These are phyloP conservation scores for Drosophila kohkoa DNA, from an alignment of 1,140 invertebrate genomes.

Conservation along the genomic window DNA sequence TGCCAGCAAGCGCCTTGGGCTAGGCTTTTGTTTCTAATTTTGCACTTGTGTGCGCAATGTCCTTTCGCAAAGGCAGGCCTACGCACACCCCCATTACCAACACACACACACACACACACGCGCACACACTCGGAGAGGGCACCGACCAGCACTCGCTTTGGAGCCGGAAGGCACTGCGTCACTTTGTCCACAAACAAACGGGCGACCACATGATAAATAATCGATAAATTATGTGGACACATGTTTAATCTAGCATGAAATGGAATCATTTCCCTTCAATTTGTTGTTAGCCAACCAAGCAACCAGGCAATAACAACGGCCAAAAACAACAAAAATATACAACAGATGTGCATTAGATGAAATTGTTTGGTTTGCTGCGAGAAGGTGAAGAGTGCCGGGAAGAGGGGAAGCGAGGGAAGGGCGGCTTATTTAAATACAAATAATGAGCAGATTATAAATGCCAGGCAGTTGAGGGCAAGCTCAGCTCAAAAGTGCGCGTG, in stretches of 20 bases:
- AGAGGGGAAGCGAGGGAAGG: constrained; percentile 9
- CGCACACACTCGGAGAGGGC: neutral
- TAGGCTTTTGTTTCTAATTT: constrained; percentile 79
- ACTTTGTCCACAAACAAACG: constrained; percentile 61
- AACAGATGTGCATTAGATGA: constrained; percentile 66
- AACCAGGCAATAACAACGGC: constrained; percentile 53
- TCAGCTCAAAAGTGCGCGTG: constrained; percentile 1
- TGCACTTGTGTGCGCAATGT: constrained; percentile 78
- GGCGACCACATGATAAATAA: constrained; percentile 82
- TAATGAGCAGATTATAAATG: constrained; percentile 77
- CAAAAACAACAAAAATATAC: constrained; percentile 46
- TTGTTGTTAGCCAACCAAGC: constrained; percentile 74
- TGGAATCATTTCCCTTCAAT: constrained; percentile 84
- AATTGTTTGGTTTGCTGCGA: neutral
- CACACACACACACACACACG: neutral
- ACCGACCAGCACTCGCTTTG: neutral
- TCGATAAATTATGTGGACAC: constrained; percentile 84
- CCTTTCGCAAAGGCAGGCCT: constrained; percentile 62
- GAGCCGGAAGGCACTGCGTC: constrained; percentile 55
- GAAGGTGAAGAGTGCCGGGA: too few species aligned
- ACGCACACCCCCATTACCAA: constrained; percentile 27
- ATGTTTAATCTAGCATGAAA: constrained; percentile 84
- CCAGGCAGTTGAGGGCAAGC: neutral
- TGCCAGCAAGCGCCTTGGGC: constrained; percentile 64
- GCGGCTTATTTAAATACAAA: constrained; percentile 75